Evolutionary conservation across 2,113 vertebrate species (phyloP).

Genomic region (Spermophilus dauricus): DNA sequence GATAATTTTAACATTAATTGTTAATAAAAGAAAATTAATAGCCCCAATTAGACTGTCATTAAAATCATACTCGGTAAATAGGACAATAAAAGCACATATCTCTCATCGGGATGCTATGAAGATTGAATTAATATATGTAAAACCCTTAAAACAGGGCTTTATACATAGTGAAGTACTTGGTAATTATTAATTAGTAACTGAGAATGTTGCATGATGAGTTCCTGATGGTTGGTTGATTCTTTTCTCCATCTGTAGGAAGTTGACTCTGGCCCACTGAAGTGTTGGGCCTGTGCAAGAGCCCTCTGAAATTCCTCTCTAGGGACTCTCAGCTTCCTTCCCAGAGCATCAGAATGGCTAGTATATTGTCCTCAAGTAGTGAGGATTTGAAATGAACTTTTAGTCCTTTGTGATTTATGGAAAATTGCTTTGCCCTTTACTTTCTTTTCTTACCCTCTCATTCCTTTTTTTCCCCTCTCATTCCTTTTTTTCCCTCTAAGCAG

Average conservation of each 20-base stretch:
- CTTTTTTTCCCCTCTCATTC: neutral
- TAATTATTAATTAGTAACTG: neutral
- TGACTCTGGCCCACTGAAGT: neutral
- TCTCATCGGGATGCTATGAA: neutral
- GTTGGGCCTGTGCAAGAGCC: neutral
- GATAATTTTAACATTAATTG: constrained; percentile 25
- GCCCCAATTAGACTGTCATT: neutral
- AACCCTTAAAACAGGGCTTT: neutral
- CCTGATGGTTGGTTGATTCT: neutral
- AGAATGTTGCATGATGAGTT: neutral
- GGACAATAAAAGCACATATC: neutral
- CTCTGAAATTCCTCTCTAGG: neutral
- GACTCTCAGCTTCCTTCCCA: neutral
- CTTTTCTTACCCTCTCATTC: neutral
- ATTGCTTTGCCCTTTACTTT: neutral
- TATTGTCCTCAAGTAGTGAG: neutral
- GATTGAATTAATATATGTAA: neutral
- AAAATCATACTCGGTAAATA: constrained; percentile 10
- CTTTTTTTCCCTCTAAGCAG: constrained; percentile 3
- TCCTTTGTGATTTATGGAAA: neutral
- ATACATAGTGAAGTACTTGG: neutral
- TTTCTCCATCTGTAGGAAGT: neutral
- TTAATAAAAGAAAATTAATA: constrained; percentile 35
- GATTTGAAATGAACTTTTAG: neutral
- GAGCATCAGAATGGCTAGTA: neutral